Conservation (phyloP, 64 coral and sea anemone species). For the Pachyseris speciosa region DNA sequence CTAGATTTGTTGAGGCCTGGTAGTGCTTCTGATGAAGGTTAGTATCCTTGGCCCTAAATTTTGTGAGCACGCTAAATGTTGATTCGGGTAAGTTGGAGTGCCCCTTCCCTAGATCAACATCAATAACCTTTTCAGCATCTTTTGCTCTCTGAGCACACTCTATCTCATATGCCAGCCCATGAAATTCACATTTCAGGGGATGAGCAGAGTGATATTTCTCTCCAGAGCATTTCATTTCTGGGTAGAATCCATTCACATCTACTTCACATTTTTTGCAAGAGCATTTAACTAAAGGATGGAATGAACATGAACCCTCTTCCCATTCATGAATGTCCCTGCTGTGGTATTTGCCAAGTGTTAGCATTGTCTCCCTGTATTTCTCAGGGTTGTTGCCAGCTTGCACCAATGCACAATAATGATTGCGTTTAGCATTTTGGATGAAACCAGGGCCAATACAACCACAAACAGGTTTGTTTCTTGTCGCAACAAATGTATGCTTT, state of each 20-base stretch:
- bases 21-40: conserved; percentile 57
- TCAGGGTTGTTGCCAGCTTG: conserved; percentile 43
- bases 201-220: too few relatives aligned
- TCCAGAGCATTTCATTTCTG: too few relatives aligned
- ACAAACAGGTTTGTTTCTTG: conserved; percentile 53
- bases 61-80: conserved; percentile 38
- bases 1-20: conserved; percentile 39
- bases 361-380: conserved; percentile 46
- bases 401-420: too few relatives aligned
- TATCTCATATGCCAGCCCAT: conserved; percentile 62
- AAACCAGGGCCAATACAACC: conserved; percentile 37
- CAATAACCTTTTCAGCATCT: conserved; percentile 32
- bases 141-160: conserved; percentile 49
- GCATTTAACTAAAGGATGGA: conserved; percentile 30
- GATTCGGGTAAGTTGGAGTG: conserved; percentile 41
- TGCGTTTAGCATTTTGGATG: too few relatives aligned
- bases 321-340: conserved; percentile 53
- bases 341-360: conserved; percentile 39
- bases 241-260: too few relatives aligned
- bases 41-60: conserved; percentile 33
- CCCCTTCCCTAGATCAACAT: conserved; percentile 26
- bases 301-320: conserved; percentile 37
- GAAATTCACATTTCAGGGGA: conserved; percentile 49
- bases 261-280: too few relatives aligned
- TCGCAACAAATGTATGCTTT: conserved; percentile 61